phyloP scores from a whole-genome alignment of 2,113 vertebrate species.

The Pachypanchax playfairii region DNA sequence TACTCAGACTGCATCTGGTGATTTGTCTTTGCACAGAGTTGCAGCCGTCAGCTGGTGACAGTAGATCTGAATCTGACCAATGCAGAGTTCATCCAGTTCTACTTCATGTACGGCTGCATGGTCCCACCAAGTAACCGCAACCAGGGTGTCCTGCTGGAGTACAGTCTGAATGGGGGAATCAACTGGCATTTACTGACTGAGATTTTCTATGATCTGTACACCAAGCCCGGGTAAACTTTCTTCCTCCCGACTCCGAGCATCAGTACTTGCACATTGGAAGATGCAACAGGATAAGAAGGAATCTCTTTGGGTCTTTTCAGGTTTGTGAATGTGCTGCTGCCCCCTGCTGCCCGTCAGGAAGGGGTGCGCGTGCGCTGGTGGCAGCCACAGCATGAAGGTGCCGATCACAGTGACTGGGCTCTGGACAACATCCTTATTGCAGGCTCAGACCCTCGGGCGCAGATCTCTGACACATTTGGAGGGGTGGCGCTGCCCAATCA shows the following conservation, averaged over 20 bases:
- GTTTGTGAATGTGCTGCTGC: slow-evolving; percentile 96
- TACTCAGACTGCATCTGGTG: neutral
- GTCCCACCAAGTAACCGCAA: slow-evolving; percentile 92
- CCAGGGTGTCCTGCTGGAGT: slow-evolving; percentile 96
- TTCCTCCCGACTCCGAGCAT: neutral
- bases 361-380: slow-evolving; percentile 97
- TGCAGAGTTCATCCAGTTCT: slow-evolving; percentile 98
- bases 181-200: slow-evolving; percentile 94
- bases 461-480: slow-evolving; percentile 96
- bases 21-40: slow-evolving; percentile 82
- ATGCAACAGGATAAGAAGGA: neutral
- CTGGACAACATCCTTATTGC: slow-evolving; percentile 95
- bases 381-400: slow-evolving; percentile 94
- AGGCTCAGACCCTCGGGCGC: slow-evolving; percentile 89
- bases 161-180: slow-evolving; percentile 94
- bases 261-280: neutral
- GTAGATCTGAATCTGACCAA: slow-evolving; percentile 95
- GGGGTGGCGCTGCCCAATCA: slow-evolving; percentile 89
- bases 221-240: slow-evolving; percentile 90
- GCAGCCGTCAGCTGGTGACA: slow-evolving; percentile 91
- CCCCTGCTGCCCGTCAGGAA: slow-evolving; percentile 85
- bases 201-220: slow-evolving; percentile 97
- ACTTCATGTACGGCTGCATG: slow-evolving; percentile 99
- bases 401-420: slow-evolving; percentile 95
- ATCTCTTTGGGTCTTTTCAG: slow-evolving; percentile 64